These are phyloP conservation scores for Oncorhynchus tshawytscha DNA, from an alignment of 2,113 vertebrate genomes.

Conservation along the genomic window DNA sequence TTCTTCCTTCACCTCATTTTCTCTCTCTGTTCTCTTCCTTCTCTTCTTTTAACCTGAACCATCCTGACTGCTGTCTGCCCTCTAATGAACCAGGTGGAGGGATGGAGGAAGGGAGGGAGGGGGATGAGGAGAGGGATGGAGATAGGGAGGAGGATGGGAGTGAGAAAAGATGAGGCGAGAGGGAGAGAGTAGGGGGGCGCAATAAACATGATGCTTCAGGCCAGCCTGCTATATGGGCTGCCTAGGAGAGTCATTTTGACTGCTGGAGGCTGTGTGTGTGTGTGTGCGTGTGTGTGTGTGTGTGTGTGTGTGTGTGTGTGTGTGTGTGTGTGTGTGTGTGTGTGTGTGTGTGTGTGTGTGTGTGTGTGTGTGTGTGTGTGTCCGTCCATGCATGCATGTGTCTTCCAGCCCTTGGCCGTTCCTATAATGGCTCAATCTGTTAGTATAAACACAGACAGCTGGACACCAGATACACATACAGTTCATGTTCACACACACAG, in stretches of 20 bases:
- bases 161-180: too few species aligned
- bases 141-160: conserved; percentile 29
- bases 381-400: conserved; percentile 20
- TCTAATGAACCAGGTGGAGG: conserved; percentile 36
- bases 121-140: neutral
- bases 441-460: conserved; percentile 38
- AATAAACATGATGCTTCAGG: too few species aligned
- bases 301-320: too few species aligned
- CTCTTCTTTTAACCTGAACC: conserved; percentile 28
- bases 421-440: conserved; percentile 57
- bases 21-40: neutral
- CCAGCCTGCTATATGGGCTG: too few species aligned
- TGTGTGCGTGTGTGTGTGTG: too few species aligned
- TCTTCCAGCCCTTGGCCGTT: conserved; percentile 33
- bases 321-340: too few species aligned
- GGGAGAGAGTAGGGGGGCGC: too few species aligned
- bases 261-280: conserved; percentile 38
- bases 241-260: conserved; percentile 20
- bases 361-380: conserved; percentile 13
- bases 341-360: too few species aligned
- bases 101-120: neutral
- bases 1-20: conserved; percentile 10
- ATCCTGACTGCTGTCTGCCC: conserved; percentile 19
- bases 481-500: conserved; percentile 4
- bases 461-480: conserved; percentile 16